These are phyloP conservation scores for Acanthosepion pharaonis DNA, from an alignment of 2,888 invertebrate species.

Conservation along the genomic window DNA sequence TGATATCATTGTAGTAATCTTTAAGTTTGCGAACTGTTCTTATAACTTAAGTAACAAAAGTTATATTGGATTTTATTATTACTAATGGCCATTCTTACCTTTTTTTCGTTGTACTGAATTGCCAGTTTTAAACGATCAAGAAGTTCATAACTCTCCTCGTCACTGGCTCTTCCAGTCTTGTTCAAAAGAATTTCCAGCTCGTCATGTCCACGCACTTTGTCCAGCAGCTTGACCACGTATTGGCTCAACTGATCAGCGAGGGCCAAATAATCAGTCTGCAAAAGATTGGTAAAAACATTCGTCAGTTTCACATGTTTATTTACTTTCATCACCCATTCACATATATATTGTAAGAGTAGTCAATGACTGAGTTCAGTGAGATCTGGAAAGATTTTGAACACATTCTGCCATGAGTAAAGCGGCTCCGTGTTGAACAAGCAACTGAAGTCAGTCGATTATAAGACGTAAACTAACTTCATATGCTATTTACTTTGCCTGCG, in stretches of 20 bases:
- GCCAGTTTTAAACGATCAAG: slow-evolving; percentile 68
- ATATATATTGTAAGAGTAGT: no score
- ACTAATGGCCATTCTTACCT: slow-evolving; percentile 56
- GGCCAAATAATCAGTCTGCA: slow-evolving; percentile 69
- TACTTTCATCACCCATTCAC: no score
- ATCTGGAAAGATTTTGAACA: no score
- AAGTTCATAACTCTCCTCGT: slow-evolving; percentile 62
- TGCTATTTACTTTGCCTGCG: no score
- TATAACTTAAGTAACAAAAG: not conserved
- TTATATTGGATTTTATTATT: not conserved
- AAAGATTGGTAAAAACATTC: slow-evolving; percentile 44
- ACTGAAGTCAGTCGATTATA: no score
- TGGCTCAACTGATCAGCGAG: slow-evolving; percentile 66
- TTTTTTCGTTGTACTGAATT: slow-evolving; percentile 70
- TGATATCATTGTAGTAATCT: no score
- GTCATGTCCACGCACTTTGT: slow-evolving; percentile 70
- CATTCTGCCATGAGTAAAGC: no score
- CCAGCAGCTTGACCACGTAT: slow-evolving; percentile 70
- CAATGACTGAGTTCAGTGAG: no score
- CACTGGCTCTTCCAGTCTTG: slow-evolving; percentile 62
- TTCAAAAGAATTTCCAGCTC: slow-evolving; percentile 70
- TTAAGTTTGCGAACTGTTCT: no score
- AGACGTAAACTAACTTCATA: no score
- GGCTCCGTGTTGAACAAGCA: no score
- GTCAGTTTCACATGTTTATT: no score